phyloP scores from a whole-genome alignment of 2,113 vertebrate species.

The Plectropomus leopardus region DNA sequence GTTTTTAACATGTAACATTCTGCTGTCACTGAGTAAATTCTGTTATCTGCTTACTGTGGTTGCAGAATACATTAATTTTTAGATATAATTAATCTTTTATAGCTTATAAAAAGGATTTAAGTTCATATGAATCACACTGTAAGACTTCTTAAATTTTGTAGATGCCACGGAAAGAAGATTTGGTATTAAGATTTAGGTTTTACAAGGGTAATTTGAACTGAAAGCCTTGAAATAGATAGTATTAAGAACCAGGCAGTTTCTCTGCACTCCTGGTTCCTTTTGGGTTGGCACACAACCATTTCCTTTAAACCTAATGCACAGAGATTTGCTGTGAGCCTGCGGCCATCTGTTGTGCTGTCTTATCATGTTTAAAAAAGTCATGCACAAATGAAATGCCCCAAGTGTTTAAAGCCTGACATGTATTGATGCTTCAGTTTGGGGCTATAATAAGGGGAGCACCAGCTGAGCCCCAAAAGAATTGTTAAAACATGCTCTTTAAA shows the following conservation, averaged over 20 bases:
- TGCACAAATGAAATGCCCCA: slow-evolving; percentile 44
- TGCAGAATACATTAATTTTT: slow-evolving; percentile 25
- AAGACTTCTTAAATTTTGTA: slow-evolving; percentile 12
- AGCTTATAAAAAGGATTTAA: slow-evolving; percentile 14
- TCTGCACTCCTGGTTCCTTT: slow-evolving; percentile 21
- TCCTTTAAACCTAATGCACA: slow-evolving; percentile 55
- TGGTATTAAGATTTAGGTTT: slow-evolving; percentile 39
- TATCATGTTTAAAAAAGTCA: slow-evolving; percentile 34
- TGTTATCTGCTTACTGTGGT: slow-evolving; percentile 19
- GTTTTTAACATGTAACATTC: slow-evolving; percentile 41
- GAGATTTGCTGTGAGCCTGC: slow-evolving; percentile 44
- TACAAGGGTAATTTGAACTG: slow-evolving; percentile 27
- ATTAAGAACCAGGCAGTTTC: slow-evolving; percentile 31
- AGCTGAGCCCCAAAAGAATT: slow-evolving; percentile 37
- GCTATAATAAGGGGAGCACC: slow-evolving; percentile 47
- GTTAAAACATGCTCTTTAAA: slow-evolving; percentile 28
- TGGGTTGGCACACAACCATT: slow-evolving; percentile 39
- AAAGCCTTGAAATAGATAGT: slow-evolving; percentile 32
- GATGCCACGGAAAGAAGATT: slow-evolving; percentile 26
- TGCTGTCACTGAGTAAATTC: slow-evolving; percentile 29
- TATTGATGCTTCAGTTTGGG: slow-evolving; percentile 45
- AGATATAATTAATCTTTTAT: slow-evolving; percentile 23
- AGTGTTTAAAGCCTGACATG: slow-evolving; percentile 49
- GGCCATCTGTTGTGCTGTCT: slow-evolving; percentile 56
- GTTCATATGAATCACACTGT: slow-evolving; percentile 1